phyloP scores from a whole-genome alignment of 1,140 invertebrate genomes.

The Drosophila varians region DNA sequence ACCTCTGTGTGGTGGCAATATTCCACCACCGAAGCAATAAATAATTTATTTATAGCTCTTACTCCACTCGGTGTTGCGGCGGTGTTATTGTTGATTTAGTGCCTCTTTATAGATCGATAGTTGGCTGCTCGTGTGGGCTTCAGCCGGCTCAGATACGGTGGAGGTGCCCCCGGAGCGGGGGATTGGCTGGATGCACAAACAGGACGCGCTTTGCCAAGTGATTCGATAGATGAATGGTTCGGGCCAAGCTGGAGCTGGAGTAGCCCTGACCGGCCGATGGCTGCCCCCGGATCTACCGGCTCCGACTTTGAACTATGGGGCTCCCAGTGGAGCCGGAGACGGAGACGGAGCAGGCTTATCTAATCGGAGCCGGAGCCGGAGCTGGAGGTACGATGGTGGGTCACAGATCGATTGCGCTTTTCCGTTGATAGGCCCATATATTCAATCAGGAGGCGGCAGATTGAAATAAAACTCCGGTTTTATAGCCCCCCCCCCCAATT shows the following conservation, averaged over 20 bases:
- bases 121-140: conserved; percentile 29
- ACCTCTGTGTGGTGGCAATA: conserved; percentile 80
- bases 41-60: conserved; percentile 79
- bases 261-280: not conserved
- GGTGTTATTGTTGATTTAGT: conserved; percentile 77
- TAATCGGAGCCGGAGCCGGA: conserved; percentile 49
- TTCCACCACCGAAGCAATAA: conserved; percentile 78
- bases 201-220: conserved; percentile 20
- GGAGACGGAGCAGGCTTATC: conserved; percentile 45
- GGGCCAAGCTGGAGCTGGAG: not conserved
- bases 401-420: conserved; percentile 65
- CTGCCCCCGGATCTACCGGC: conserved; percentile 22
- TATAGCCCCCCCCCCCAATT: conserved; percentile 46
- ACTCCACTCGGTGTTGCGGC: conserved; percentile 50
- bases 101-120: conserved; percentile 72
- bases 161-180: conserved; percentile 21
- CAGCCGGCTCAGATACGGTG: conserved; percentile 9
- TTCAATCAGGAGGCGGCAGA: conserved; percentile 70
- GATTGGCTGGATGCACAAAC: conserved; percentile 59
- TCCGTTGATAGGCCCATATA: conserved; percentile 68
- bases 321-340: not conserved
- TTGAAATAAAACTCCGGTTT: conserved; percentile 78
- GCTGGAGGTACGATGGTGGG: conserved; percentile 60
- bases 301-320: conserved; percentile 18
- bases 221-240: not conserved